phyloP scores from a whole-genome alignment of 2,888 invertebrate genomes.

The Nephrotoma guestfalica region DNA sequence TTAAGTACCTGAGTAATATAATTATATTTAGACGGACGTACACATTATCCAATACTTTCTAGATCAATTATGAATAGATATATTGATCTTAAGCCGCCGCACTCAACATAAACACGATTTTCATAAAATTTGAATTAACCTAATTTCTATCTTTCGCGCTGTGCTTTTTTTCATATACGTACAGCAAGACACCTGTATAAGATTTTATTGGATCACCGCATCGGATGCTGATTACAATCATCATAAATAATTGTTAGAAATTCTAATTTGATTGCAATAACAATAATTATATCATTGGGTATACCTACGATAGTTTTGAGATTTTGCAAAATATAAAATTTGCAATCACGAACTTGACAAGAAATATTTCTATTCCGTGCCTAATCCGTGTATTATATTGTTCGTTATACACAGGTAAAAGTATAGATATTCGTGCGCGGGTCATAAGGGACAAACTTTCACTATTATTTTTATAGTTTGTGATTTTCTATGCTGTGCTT shows the following conservation, averaged over 20 bases:
- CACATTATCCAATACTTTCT: background rate
- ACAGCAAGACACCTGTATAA: background rate
- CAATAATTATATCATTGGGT: background rate
- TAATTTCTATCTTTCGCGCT: background rate
- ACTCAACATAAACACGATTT: background rate
- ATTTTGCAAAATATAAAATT: background rate
- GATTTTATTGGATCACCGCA: background rate
- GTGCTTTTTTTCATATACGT: background rate
- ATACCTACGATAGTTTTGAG: background rate
- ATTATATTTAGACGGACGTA: background rate
- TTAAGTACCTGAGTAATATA: background rate
- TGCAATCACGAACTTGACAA: background rate
- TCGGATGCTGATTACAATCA: background rate
- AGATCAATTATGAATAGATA: background rate
- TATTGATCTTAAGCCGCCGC: background rate
- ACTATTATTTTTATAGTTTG: background rate
- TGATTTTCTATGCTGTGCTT: background rate
- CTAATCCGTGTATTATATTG: background rate
- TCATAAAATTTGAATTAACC: background rate
- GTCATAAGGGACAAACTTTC: background rate
- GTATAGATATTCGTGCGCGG: background rate
- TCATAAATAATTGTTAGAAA: background rate
- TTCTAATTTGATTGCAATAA: background rate
- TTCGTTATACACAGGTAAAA: background rate
- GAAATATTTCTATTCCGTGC: background rate